Evolutionary conservation across 2,888 invertebrate genomes (phyloP).

Genomic region (Palloptera scutellata): DNA sequence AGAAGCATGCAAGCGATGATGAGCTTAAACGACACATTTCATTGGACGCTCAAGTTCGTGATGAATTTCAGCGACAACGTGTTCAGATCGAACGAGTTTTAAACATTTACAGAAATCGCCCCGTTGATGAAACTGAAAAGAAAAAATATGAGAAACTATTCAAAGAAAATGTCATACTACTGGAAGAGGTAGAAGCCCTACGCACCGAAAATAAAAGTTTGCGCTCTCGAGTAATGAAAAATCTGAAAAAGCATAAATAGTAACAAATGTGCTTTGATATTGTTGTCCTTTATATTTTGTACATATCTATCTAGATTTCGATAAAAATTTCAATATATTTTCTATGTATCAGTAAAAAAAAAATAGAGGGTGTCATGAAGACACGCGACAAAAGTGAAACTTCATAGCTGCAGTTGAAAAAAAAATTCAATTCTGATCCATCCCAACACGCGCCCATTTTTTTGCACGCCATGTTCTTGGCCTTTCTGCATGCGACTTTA

Average conservation of each 20-base stretch:
- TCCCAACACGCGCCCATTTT: too few relatives aligned
- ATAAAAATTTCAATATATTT: too few relatives aligned
- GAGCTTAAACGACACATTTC: conserved; percentile 73
- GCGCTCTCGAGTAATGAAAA: conserved; percentile 40
- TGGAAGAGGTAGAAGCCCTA: conserved; percentile 80
- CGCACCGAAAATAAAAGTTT: conserved; percentile 63
- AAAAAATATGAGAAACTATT: conserved; percentile 68
- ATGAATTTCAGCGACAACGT: conserved; percentile 81
- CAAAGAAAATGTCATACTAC: conserved; percentile 79
- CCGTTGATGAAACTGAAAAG: conserved; percentile 46
- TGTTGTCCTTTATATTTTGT: neutral
- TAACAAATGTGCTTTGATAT: conserved; percentile 18
- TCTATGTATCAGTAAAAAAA: too few relatives aligned
- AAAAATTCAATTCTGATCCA: too few relatives aligned
- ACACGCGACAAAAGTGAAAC: too few relatives aligned
- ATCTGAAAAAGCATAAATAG: conserved; percentile 23
- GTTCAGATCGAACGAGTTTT: conserved; percentile 75
- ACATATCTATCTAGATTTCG: neutral
- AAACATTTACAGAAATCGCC: conserved; percentile 46
- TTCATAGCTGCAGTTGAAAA: too few relatives aligned
- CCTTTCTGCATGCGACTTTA: too few relatives aligned
- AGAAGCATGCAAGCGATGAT: conserved; percentile 75
- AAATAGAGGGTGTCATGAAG: too few relatives aligned
- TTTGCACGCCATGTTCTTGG: too few relatives aligned
- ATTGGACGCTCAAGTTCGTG: conserved; percentile 76